Evolutionary conservation across 2,888 invertebrate genomes (phyloP).

Genomic region (Hypomecis punctinalis): DNA sequence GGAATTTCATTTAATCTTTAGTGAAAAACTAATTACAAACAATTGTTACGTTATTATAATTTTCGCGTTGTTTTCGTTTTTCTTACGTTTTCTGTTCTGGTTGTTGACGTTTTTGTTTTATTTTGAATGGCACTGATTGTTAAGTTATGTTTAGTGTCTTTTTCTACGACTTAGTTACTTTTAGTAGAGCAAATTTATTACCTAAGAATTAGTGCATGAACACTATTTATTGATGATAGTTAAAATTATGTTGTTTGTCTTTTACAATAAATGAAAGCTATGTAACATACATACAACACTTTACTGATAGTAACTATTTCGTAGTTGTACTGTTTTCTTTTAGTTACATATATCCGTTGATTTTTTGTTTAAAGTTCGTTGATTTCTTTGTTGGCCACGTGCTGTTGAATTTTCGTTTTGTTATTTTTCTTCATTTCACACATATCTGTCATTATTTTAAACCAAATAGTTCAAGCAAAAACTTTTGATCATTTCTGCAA

Average conservation of each 20-base stretch:
- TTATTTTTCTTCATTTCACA: slow-evolving; percentile 28
- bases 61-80: slow-evolving; percentile 48
- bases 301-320: slow-evolving; percentile 10
- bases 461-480: not conserved
- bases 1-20: too few species aligned
- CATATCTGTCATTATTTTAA: not conserved
- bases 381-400: slow-evolving; percentile 43
- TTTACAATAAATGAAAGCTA: too few species aligned
- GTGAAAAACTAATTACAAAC: not conserved
- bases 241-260: too few species aligned
- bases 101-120: slow-evolving; percentile 38
- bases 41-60: not conserved
- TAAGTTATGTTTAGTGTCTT: too few species aligned
- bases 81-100: slow-evolving; percentile 39
- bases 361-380: slow-evolving; percentile 40
- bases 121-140: not conserved
- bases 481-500: not conserved
- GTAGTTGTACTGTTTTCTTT: slow-evolving; percentile 39
- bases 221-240: too few species aligned
- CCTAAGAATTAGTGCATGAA: too few species aligned
- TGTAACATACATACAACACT: too few species aligned
- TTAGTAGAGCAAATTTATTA: too few species aligned
- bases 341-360: slow-evolving; percentile 41
- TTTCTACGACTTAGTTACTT: too few species aligned
- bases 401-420: slow-evolving; percentile 57